These are phyloP conservation scores for Paramuricea clavata DNA, from an alignment of 92 coral and sea anemone genomes.

Conservation along the genomic window DNA sequence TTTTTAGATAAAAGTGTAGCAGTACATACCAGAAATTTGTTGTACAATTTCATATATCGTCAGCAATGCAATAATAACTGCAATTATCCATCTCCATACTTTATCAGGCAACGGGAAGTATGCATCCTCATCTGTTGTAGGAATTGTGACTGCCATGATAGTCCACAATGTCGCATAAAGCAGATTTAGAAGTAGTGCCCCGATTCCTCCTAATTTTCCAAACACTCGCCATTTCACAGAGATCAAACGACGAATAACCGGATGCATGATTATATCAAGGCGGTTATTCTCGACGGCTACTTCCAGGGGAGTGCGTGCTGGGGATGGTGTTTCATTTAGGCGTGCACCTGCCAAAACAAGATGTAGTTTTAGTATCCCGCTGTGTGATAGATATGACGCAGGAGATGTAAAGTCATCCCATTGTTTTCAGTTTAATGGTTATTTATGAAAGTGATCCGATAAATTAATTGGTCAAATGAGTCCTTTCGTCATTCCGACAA, in stretches of 20 bases:
- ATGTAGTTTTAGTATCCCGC: neutral
- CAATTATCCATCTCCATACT: conserved; percentile 50
- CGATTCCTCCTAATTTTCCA: conserved; percentile 47
- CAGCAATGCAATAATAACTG: conserved; percentile 14
- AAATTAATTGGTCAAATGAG: too few relatives aligned
- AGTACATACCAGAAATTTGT: conserved; percentile 38
- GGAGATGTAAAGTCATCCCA: too few relatives aligned
- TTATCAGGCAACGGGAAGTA: conserved; percentile 40
- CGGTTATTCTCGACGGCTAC: conserved; percentile 53
- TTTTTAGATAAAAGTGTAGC: too few relatives aligned
- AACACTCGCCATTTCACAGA: conserved; percentile 47
- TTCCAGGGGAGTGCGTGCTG: conserved; percentile 44
- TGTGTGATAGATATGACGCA: neutral
- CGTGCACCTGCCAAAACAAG: conserved; percentile 34
- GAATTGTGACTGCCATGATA: conserved; percentile 45
- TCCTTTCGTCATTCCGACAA: too few relatives aligned
- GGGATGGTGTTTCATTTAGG: conserved; percentile 33
- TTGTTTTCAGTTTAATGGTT: too few relatives aligned
- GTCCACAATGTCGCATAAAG: conserved; percentile 56
- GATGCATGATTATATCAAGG: conserved; percentile 49
- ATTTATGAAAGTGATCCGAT: too few relatives aligned
- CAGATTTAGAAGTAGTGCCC: conserved; percentile 34
- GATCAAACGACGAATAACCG: conserved; percentile 42
- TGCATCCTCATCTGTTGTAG: conserved; percentile 30
- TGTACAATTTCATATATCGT: conserved; percentile 42